phyloP scores from a whole-genome alignment of 2,888 invertebrate species.

The Andricus quercusramuli region DNA sequence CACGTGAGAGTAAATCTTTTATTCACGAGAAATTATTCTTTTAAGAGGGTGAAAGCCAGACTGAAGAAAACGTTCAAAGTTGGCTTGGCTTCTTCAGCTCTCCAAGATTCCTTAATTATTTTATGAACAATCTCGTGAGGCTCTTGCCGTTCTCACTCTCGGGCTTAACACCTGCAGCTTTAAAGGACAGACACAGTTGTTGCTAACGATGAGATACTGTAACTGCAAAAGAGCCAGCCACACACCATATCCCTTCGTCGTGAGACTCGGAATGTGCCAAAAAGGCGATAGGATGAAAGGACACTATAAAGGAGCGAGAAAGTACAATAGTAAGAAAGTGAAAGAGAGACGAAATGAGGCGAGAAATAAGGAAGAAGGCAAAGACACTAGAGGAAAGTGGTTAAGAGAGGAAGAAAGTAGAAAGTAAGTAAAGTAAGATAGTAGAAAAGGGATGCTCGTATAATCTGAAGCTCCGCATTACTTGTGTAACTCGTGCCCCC shows the following conservation, averaged over 20 bases:
- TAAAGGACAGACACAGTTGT: constrained; percentile 41
- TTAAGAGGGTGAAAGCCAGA: neutral
- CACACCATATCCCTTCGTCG: constrained; percentile 3
- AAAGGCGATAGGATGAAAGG: constrained; percentile 15
- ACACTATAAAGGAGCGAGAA: constrained; percentile 1
- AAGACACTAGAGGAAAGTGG: constrained; percentile 10
- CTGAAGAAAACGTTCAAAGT: constrained; percentile 39
- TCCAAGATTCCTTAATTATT: constrained; percentile 65
- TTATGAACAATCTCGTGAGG: constrained; percentile 63
- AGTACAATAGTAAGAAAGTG: neutral
- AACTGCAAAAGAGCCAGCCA: constrained; percentile 52
- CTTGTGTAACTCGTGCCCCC: constrained; percentile 27
- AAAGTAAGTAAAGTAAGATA: neutral
- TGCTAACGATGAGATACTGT: constrained; percentile 62
- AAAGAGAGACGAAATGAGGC: neutral
- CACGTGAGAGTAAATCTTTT: neutral
- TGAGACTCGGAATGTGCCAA: constrained; percentile 16
- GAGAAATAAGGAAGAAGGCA: neutral
- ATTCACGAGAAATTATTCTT: neutral
- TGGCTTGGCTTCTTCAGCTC: constrained; percentile 50
- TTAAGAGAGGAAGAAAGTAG: constrained; percentile 13
- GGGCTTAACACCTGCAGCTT: constrained; percentile 38
- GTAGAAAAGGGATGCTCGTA: constrained; percentile 25
- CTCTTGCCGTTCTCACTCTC: constrained; percentile 48
- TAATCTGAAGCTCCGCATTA: constrained; percentile 32